These are phyloP conservation scores for Hydrotaea diabolus DNA, from an alignment of 2,888 invertebrate genomes.

Conservation along the genomic window DNA sequence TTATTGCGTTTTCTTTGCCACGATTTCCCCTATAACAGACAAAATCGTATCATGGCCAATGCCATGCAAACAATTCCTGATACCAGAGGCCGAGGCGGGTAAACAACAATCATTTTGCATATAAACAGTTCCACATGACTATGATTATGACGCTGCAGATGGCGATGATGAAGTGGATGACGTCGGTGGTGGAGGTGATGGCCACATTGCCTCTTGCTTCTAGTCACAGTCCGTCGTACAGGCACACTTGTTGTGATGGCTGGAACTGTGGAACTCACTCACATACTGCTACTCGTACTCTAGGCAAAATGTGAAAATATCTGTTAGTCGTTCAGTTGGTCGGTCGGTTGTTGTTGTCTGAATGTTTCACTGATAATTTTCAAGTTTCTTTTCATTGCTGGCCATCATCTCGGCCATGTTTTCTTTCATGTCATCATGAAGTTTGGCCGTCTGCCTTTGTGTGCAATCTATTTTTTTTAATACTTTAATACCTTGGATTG, in stretches of 20 bases:
- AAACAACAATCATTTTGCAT: slow-evolving; percentile 50
- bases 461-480: slow-evolving; percentile 41
- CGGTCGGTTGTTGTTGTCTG: slow-evolving; percentile 29
- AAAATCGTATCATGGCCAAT: slow-evolving; percentile 56
- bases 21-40: slow-evolving; percentile 15
- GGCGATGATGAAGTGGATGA: slow-evolving; percentile 30
- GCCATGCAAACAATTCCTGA: slow-evolving; percentile 11
- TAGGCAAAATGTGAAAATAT: slow-evolving; percentile 42
- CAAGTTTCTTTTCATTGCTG: background rate
- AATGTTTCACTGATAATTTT: slow-evolving; percentile 42
- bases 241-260: no score
- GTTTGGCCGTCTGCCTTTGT: slow-evolving; percentile 1
- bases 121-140: slow-evolving; percentile 38
- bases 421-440: background rate
- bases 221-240: background rate
- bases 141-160: slow-evolving; percentile 22
- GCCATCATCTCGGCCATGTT: background rate
- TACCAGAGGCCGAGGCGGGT: slow-evolving; percentile 9
- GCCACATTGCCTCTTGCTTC: slow-evolving; percentile 18
- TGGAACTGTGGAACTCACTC: no score
- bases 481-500: slow-evolving; percentile 51
- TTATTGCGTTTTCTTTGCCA: slow-evolving; percentile 4
- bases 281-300: no score
- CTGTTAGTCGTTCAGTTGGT: slow-evolving; percentile 65
- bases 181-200: slow-evolving; percentile 28